Conservation (phyloP, 2,113 vertebrate genomes). For the Damaliscus lunatus region DNA sequence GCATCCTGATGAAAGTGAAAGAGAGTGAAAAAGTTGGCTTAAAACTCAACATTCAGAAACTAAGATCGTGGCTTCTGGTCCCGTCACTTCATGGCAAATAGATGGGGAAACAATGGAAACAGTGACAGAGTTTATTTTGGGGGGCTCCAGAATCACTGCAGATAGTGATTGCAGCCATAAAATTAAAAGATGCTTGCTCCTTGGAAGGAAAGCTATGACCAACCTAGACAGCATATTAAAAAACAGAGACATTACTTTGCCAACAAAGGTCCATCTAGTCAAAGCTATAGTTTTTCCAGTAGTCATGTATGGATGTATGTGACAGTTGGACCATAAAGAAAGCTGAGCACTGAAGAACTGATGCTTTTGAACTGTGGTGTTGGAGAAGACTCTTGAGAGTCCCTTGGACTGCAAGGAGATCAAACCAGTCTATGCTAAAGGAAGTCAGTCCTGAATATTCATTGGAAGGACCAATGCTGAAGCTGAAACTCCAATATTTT, state of each 20-base stretch:
- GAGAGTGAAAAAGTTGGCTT: background rate
- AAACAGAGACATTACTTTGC: background rate
- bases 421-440: background rate
- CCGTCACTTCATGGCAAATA: background rate
- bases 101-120: background rate
- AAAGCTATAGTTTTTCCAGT: background rate
- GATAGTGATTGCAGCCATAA: background rate
- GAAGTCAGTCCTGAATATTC: background rate
- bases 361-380: background rate
- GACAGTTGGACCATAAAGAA: background rate
- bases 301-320: background rate
- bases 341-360: fast-evolving
- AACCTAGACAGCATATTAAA: background rate
- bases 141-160: background rate
- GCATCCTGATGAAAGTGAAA: background rate
- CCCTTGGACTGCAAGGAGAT: background rate
- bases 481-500: no score
- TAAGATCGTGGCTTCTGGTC: background rate
- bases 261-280: background rate
- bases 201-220: background rate
- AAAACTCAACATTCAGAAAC: background rate
- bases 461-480: background rate
- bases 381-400: background rate
- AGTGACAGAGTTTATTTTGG: background rate
- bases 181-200: background rate